Percentiles rank a stretch among this genome's conserved stretches.
Conservation (phyloP, 2,888 invertebrate genomes). For the Cantharis lateralis region DNA sequence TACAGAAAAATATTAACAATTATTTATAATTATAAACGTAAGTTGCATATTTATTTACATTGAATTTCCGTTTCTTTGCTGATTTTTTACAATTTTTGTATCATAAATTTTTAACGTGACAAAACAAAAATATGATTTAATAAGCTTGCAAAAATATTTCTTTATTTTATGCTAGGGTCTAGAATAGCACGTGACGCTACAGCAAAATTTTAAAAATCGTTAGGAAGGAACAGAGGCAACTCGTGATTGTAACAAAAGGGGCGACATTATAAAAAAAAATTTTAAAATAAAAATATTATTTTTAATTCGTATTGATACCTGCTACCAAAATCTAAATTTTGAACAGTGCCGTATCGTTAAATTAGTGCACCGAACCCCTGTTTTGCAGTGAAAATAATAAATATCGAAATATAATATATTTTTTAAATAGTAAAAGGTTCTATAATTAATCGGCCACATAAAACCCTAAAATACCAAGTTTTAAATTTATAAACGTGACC, state of each 20-base stretch:
- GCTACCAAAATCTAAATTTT: neutral
- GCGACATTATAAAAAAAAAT: neutral
- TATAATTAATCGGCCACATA: no score
- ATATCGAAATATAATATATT: no score
- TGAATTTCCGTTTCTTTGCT: neutral
- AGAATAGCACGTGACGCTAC: neutral
- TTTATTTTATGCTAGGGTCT: neutral
- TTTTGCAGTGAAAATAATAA: no score
- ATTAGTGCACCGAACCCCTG: no score
- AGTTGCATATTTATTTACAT: neutral
- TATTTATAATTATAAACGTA: neutral
- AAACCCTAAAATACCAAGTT: no score
- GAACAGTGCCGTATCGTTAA: neutral
- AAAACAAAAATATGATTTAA: neutral
- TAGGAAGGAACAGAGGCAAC: neutral
- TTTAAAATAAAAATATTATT: neutral
- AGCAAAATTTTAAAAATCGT: neutral
- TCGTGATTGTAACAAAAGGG: neutral
- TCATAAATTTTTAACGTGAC: neutral
- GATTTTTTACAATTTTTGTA: neutral
- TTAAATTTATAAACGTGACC: no score
- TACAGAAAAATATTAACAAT: neutral
- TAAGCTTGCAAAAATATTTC: neutral
- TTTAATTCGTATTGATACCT: neutral
- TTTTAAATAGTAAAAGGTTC: no score